Evolutionary conservation across 2,888 invertebrate genomes (phyloP), one percentile per base, ranked within the genome.

Genomic region (Mellilla xanthometata): DNA sequence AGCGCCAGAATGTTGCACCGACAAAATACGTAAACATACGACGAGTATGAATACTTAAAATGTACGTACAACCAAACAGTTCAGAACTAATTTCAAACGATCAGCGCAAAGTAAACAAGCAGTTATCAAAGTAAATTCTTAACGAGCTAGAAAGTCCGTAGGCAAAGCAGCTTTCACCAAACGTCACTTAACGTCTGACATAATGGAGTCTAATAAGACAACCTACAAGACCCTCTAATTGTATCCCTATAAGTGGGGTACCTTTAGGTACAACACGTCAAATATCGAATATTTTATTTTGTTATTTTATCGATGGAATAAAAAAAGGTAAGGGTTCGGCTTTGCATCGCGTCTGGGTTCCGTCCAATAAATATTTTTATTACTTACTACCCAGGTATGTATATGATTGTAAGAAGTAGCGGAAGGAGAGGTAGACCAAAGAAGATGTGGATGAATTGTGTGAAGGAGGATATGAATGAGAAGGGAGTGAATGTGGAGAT

Each of bases 181-280:
- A 34, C 34, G 34, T 43, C 36, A 46, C 31, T 42, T 26, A 24
- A 34, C 34, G 33, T 39, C 30, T 12, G 26, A 41, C 38, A 47
- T 55, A 53, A 53, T 52, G 34, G 40, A 26, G 31, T 11, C 38
- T 54, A 47, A 55, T 50, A 53, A 53, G 54, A 57, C 49, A 45
- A 22, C 23, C 39, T 41, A 47, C 48, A 53, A 41, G 27, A 9
- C 32, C 19, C 40, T 38, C 38, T 47, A 42, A 51, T 54, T 49
- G 43, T 45, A 39, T 1, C 15, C 39, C 43, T 33, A 39, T 44
- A 49, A 52, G 52, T 47, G 49, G 54, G 33, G 31, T 43, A 28
- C 46, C 38, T 49, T 49, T 45, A 52, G 42, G 46, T 47, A 31
- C 39, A 46, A 46, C 46, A 39, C 48, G 43, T 49, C 44, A 42